Base-by-base conservation (phyloP, 2,113 vertebrate species). In the Leptosomus discolor region DNA sequence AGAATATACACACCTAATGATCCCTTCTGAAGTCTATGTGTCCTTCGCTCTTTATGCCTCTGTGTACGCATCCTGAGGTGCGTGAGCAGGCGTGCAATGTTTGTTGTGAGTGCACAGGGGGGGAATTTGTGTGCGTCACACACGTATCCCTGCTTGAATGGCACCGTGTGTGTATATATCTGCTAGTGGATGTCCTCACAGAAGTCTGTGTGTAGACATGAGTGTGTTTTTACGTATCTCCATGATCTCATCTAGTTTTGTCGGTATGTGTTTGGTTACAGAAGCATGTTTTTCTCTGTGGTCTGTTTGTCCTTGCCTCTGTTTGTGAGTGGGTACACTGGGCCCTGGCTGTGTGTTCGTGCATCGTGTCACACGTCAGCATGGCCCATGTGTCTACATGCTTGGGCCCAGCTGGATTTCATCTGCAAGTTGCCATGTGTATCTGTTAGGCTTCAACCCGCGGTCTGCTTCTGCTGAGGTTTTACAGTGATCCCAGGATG, bases 21-120 rank as follows among this genome's bases (percentile, higher is more conserved):
- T 57, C 50, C n/a, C 24, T 11, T 43, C 57, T 70, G 69, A 39
- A 41, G 7, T 15, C 4, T 0, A 0, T 41, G 70, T 84, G 57
- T 71, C 69, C 68, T 45, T 34, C 13, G 65, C 26, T 37, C 30
- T 71, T 37, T 7, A 6, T 0, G 0, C 57, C 71, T 43, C 60
- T 37, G 2, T 2, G 1, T 7, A 34, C 3, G 1, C 81, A 23
- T 26, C 37, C 39, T 0, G 4, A 69, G 73, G 53, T 12, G 15
- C 1, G 3, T 79, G 61, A 57, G 70, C 53, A 51, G 61, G 36
- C 0, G 3, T 56, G 58, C 37, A 20, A 5, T 58, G 64, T 43
- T 88, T 86, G 43, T 34, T 76, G n/a, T 87, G 79, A 61, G 57
- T 37, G 37, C 37, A 6, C 11, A 19, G 19, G 11, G 18, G 43